Conservation (phyloP, 2,113 vertebrate genomes). For the Gymnogyps californianus region DNA sequence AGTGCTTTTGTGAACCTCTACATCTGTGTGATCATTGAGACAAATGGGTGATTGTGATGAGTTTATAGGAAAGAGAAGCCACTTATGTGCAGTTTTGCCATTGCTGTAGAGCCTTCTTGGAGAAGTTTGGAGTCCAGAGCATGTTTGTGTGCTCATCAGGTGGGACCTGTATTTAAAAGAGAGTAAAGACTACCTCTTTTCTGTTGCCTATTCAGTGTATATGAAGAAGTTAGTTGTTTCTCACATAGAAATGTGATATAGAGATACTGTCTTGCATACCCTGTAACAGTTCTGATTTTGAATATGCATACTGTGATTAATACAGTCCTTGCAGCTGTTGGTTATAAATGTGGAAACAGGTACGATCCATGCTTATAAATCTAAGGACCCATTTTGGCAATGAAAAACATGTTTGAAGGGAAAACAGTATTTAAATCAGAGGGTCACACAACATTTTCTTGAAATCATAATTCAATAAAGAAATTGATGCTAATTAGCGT, state of each 20-base stretch:
- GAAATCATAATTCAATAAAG: slow-evolving; percentile 18
- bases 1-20: neutral
- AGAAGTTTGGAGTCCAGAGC: neutral
- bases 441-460: neutral
- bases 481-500: slow-evolving; percentile 24
- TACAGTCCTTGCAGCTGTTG: neutral
- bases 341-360: neutral
- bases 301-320: neutral
- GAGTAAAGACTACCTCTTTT: neutral
- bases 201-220: neutral
- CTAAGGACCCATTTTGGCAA: neutral
- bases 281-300: neutral
- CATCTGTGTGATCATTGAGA: neutral
- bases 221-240: neutral
- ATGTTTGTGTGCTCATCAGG: neutral
- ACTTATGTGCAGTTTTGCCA: neutral
- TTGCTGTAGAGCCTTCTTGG: neutral
- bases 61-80: neutral
- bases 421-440: slow-evolving; percentile 37
- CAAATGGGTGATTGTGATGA: neutral
- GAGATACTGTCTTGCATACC: neutral
- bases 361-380: neutral
- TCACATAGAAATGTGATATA: neutral
- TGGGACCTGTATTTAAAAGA: neutral
- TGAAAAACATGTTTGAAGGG: neutral